phyloP scores from a whole-genome alignment of 1,140 invertebrate genomes.

The Diploscapter pachys region DNA sequence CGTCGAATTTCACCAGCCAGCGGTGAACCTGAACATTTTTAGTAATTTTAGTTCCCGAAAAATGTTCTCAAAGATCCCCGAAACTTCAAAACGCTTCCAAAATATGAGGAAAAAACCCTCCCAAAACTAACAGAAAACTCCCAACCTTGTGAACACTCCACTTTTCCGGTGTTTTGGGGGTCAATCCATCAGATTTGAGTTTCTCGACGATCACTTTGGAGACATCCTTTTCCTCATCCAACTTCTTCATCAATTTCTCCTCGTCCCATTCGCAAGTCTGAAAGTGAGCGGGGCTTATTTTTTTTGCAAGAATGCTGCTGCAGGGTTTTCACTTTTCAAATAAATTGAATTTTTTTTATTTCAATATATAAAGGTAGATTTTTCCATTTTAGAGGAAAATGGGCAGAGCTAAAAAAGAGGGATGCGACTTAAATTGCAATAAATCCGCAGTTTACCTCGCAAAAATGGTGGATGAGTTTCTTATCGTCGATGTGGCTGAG shows the following conservation, averaged over 20 bases:
- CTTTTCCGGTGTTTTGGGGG: constrained; percentile 5
- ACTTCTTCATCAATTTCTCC: constrained; percentile 7
- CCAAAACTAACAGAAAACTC: background rate
- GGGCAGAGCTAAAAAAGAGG: background rate
- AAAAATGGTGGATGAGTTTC: constrained; percentile 22
- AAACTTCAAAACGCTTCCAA: background rate
- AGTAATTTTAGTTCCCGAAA: background rate
- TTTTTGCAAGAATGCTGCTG: background rate
- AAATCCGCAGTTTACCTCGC: constrained; percentile 2
- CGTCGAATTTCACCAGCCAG: constrained; percentile 21
- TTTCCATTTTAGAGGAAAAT: background rate
- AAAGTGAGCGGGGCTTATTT: background rate
- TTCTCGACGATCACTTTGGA: constrained; percentile 8
- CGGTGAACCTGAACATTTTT: constrained; percentile 22
- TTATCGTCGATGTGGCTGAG: constrained; percentile 27
- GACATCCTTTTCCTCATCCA: constrained; percentile 18
- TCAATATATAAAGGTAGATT: background rate
- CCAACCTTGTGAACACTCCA: constrained; percentile 31
- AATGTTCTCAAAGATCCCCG: background rate
- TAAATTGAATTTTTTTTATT: background rate
- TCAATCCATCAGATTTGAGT: constrained; percentile 15
- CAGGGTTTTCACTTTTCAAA: background rate
- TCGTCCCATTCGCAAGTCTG: constrained; percentile 25
- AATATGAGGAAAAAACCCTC: background rate
- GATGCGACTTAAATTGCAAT: background rate